Conservation (phyloP, 2,797 vertebrate species). For the Todus mexicanus region DNA sequence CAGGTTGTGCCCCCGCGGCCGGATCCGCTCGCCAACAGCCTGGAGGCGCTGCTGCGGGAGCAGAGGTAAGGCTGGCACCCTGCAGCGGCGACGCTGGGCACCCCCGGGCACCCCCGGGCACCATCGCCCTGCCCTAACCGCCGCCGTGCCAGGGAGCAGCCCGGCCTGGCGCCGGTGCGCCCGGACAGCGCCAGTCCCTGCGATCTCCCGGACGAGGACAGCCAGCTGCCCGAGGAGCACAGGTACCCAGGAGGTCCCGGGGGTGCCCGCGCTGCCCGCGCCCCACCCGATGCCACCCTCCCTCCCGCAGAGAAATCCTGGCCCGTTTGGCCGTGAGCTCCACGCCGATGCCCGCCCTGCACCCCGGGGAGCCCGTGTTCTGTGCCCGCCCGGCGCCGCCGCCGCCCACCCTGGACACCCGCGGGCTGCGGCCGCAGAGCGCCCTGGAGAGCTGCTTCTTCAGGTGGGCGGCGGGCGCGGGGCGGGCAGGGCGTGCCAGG, state of each 20-base stretch:
- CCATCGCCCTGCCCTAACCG: not conserved
- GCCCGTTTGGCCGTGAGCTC: not conserved
- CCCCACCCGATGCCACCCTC: not conserved
- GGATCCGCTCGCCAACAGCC: not conserved
- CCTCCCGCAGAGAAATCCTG: slow-evolving; percentile 21
- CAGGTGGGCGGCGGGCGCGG: not conserved
- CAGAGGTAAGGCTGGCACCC: slow-evolving; percentile 30
- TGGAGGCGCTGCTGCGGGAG: slow-evolving; percentile 39
- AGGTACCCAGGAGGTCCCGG: not conserved
- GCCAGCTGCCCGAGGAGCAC: not conserved
- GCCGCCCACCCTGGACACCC: not conserved
- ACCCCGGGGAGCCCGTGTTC: slow-evolving; percentile 47
- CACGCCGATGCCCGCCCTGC: not conserved
- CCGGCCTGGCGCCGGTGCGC: accelerated
- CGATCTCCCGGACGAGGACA: not conserved
- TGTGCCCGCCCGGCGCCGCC: not conserved
- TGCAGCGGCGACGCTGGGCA: not conserved
- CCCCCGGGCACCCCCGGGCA: accelerated
- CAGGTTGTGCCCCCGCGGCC: accelerated
- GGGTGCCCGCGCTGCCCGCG: not conserved
- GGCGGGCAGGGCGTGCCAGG: not conserved
- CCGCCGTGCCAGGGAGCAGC: not conserved
- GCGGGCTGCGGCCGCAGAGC: slow-evolving; percentile 10
- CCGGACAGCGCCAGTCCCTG: accelerated
- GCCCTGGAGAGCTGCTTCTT: slow-evolving; percentile 33